phyloP scores from a whole-genome alignment of 2,888 invertebrate species.

The Microplitis deprimator region DNA sequence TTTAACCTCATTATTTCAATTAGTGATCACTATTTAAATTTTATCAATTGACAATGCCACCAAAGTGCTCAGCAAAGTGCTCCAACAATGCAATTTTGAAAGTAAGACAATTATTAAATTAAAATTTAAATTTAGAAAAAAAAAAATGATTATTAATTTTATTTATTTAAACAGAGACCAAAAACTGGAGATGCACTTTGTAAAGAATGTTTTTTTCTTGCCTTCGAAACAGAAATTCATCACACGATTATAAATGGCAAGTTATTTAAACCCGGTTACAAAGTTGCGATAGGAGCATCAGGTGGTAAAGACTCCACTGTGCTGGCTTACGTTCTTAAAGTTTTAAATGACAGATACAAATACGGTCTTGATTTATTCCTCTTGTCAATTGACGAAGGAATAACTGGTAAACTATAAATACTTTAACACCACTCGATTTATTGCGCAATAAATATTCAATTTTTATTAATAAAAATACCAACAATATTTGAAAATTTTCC shows the following conservation, averaged over 20 bases:
- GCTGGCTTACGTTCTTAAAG: slow-evolving; percentile 92
- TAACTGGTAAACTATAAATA: slow-evolving; percentile 77
- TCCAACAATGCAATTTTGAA: slow-evolving; percentile 84
- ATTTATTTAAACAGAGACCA: slow-evolving; percentile 77
- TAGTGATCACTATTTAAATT: too few relatives aligned
- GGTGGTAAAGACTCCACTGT: slow-evolving; percentile 99
- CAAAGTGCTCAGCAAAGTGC: slow-evolving; percentile 80
- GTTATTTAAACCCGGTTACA: slow-evolving; percentile 86
- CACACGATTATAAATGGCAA: slow-evolving; percentile 87
- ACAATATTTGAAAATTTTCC: slow-evolving; percentile 34
- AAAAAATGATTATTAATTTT: slow-evolving; percentile 36
- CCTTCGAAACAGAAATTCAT: slow-evolving; percentile 96
- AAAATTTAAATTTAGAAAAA: background rate
- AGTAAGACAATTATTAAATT: slow-evolving; percentile 71
- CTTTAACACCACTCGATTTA: background rate
- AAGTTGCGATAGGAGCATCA: slow-evolving; percentile 94
- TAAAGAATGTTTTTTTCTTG: slow-evolving; percentile 93
- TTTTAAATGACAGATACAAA: slow-evolving; percentile 89
- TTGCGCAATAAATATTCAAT: slow-evolving; percentile 7
- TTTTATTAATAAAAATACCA: background rate
- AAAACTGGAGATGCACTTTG: slow-evolving; percentile 94
- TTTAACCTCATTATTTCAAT: too few relatives aligned
- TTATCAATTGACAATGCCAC: slow-evolving; percentile 75
- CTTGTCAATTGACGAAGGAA: slow-evolving; percentile 98
- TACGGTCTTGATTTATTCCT: slow-evolving; percentile 93